Conservation (phyloP, 2,888 invertebrate genomes). For the Oxystoma pomonae region DNA sequence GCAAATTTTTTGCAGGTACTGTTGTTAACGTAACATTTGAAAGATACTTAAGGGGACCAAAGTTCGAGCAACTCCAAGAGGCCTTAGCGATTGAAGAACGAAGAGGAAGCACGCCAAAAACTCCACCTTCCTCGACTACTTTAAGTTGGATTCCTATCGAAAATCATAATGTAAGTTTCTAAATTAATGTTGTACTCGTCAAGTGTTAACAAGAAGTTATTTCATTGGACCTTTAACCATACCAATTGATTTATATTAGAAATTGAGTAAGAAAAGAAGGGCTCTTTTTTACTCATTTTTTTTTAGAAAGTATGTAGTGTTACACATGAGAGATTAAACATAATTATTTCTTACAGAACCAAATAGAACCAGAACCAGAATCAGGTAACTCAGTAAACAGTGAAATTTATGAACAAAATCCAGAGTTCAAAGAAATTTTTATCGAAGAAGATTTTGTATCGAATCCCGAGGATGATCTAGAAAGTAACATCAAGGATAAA, state of each 20-base stretch:
- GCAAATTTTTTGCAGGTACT: background rate
- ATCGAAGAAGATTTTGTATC: conserved; percentile 47
- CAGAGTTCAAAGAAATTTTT: conserved; percentile 45
- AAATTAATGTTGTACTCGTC: no score
- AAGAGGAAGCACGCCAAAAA: conserved; percentile 50
- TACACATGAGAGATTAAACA: no score
- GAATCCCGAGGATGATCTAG: conserved; percentile 47
- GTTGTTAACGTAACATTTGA: conserved; percentile 82
- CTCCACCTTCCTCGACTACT: conserved; percentile 73
- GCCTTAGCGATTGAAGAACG: conserved; percentile 65
- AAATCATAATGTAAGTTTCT: conserved; percentile 55
- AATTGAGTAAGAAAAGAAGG: no score
- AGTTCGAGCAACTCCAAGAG: conserved; percentile 67
- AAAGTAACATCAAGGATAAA: conserved; percentile 69
- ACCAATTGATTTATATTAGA: no score
- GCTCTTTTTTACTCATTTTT: no score
- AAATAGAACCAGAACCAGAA: conserved; percentile 74
- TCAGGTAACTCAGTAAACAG: conserved; percentile 79
- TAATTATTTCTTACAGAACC: conserved; percentile 34
- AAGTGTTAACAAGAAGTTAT: no score
- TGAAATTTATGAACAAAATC: conserved; percentile 57
- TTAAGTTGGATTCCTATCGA: conserved; percentile 80
- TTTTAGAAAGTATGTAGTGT: no score
- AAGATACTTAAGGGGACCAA: conserved; percentile 46
- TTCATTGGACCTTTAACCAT: no score